Base-by-base conservation (phyloP, 2,797 vertebrate species). In the Dendrocincla tyrannina region DNA sequence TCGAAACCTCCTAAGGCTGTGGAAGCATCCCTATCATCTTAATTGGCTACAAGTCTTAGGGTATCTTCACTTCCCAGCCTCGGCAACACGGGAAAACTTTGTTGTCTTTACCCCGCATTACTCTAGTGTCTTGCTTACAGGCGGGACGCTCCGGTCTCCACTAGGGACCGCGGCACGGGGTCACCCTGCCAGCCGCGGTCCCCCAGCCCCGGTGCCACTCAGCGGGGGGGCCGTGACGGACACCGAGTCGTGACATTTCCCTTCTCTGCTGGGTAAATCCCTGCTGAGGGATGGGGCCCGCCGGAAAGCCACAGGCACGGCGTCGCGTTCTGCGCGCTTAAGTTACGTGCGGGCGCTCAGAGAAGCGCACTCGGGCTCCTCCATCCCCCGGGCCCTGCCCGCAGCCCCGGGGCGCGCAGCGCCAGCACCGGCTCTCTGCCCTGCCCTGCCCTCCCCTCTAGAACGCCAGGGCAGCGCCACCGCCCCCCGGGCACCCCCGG, bases 161-260 rank as follows among this genome's bases (percentile, higher is more conserved):
- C 10, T 2, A 3, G 3, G 46, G 22, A 42, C 30, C 2, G 7
- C 11, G 13, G 32, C 44, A 14, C 1, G 1, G 35, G 10, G 0
- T 1, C 1, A 24, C 27, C 5, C 13, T 3, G 35, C 23, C 12
- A 56, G 23, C 49, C 6, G 44, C 1, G 32, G 10, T 20, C 10
- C n/a, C 50, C 18, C 39, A 28, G 56, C 13, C 47, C 8, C 35
- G 1, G 10, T 2, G 42, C 11, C 56, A 0, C n/a, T 13, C 4
- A 6, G 16, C 2, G 27, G 4, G 10, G 6, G 5, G 15, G 13
- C 2, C 7, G 44, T 2, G 24, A n/a, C 2, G 32, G 23, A 9
- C 75, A 3, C 24, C 16, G 24, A 5, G 17, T 1, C 0, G 16
- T 18, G 44, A 20, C 39, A 18, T 37, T 37, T 2, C 22, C 60